A percentile compares a stretch with the other conserved stretches of the same genome.
phyloP scores from a whole-genome alignment of 2,888 invertebrate genomes.

The Parnassius orleans region DNA sequence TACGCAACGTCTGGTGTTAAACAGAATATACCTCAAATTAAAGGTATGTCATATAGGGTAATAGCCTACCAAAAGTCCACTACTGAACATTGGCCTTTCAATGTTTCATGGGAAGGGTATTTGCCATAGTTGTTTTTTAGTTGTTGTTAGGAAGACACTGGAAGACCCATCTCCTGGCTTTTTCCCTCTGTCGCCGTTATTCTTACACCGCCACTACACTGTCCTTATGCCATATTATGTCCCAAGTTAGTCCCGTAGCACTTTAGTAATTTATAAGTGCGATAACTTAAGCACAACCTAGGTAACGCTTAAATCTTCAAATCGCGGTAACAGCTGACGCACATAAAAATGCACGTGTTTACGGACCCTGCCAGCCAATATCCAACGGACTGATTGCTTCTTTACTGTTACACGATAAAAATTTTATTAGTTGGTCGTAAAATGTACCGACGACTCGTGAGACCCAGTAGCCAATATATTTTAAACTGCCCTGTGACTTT shows the following conservation, averaged over 20 bases:
- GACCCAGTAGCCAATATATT: constrained; percentile 77
- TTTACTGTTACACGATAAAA: constrained; percentile 81
- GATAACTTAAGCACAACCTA: constrained; percentile 20
- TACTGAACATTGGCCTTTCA: too few relatives aligned
- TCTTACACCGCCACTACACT: too few relatives aligned
- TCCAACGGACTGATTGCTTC: constrained; percentile 79
- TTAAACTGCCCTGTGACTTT: constrained; percentile 71
- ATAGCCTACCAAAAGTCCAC: too few relatives aligned
- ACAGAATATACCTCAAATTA: too few relatives aligned
- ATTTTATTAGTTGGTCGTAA: constrained; percentile 77
- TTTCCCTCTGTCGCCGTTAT: too few relatives aligned
- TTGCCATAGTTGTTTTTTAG: too few relatives aligned
- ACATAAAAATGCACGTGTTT: constrained; percentile 79
- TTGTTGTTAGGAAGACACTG: too few relatives aligned
- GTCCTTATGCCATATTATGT: too few relatives aligned
- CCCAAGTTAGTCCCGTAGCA: neutral
- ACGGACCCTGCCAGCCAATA: constrained; percentile 76
- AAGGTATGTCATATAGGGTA: too few relatives aligned
- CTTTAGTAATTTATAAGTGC: neutral
- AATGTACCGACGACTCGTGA: constrained; percentile 73
- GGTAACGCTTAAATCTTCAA: constrained; percentile 43
- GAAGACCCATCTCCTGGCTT: too few relatives aligned
- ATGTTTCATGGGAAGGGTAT: too few relatives aligned
- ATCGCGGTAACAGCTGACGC: constrained; percentile 57
- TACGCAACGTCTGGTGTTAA: too few relatives aligned